A percentile compares a stretch with the other conserved stretches of the same genome.
These are phyloP conservation scores for Threskiornis aethiopicus DNA, from an alignment of 2,797 vertebrate genomes.

Conservation along the genomic window DNA sequence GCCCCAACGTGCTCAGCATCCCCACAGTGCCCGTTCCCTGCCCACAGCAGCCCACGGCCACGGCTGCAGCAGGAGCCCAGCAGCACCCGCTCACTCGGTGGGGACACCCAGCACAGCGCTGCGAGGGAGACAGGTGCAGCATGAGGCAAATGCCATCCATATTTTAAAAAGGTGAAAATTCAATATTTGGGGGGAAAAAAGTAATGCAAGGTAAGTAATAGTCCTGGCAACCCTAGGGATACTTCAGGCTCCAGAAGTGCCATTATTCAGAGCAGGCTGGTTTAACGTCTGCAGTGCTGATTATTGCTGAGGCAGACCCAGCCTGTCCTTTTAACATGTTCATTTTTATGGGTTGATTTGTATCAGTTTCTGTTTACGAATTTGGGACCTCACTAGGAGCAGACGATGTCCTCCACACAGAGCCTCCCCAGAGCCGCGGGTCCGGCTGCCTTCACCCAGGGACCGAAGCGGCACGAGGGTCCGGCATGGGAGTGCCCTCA, in stretches of 20 bases:
- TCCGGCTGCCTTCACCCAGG: neutral
- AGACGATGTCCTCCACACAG: accelerated
- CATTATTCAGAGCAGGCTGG: neutral
- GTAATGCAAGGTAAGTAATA: neutral
- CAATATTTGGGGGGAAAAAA: neutral
- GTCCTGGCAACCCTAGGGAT: neutral
- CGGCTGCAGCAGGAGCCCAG: neutral
- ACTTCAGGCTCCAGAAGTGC: neutral
- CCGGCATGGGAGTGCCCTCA: accelerated
- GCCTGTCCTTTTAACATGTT: neutral
- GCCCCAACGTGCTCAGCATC: neutral
- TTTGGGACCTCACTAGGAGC: too few relatives aligned
- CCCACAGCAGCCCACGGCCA: neutral
- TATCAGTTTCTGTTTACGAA: neutral
- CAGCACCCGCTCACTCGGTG: neutral
- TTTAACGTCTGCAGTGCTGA: neutral
- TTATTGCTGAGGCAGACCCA: neutral
- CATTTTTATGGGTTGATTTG: neutral
- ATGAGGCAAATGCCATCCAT: neutral
- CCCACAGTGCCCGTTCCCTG: neutral
- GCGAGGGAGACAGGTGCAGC: neutral
- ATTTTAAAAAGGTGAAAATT: neutral
- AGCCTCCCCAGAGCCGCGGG: accelerated
- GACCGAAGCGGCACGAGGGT: neutral
- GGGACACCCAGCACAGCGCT: neutral